Evolutionary conservation across 2,113 vertebrate genomes (phyloP).

Genomic region (Danio rerio): DNA sequence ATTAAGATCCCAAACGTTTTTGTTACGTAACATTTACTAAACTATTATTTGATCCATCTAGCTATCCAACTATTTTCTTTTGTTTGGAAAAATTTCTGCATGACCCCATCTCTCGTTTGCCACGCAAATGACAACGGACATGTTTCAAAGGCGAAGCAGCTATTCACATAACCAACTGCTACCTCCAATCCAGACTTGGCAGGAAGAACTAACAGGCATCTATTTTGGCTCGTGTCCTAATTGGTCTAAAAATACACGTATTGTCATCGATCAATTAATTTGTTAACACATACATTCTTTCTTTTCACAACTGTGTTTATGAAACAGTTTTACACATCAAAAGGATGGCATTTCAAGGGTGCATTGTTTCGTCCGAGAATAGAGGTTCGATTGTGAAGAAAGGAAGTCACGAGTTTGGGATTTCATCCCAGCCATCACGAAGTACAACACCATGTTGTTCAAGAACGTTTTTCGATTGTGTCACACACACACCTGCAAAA

Average conservation of each 20-base stretch:
- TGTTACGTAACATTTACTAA: slow-evolving; percentile 49
- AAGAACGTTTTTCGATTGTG: slow-evolving; percentile 1
- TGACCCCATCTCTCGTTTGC: slow-evolving; percentile 8
- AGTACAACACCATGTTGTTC: background rate
- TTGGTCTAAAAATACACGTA: slow-evolving; percentile 50
- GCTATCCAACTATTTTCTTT: slow-evolving; percentile 36
- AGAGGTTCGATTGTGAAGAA: background rate
- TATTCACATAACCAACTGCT: slow-evolving; percentile 37
- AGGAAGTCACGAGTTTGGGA: slow-evolving; percentile 6
- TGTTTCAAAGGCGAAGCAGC: slow-evolving; percentile 34
- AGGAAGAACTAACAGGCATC: slow-evolving; percentile 19
- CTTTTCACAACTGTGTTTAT: slow-evolving; percentile 47
- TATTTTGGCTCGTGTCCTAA: slow-evolving; percentile 40
- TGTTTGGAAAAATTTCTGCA: slow-evolving; percentile 23
- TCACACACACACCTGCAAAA: slow-evolving; percentile 8
- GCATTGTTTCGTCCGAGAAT: slow-evolving; percentile 1
- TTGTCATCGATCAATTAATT: slow-evolving; percentile 46
- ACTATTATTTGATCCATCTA: slow-evolving; percentile 37
- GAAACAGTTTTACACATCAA: slow-evolving; percentile 51
- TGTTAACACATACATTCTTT: slow-evolving; percentile 50
- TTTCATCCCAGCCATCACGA: slow-evolving; percentile 15
- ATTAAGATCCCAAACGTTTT: slow-evolving; percentile 43
- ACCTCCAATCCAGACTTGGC: slow-evolving; percentile 30
- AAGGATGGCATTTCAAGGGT: background rate
- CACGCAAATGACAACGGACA: slow-evolving; percentile 29